A percentile compares a stretch with the other conserved stretches of the same genome.
phyloP scores from a whole-genome alignment of 2,888 invertebrate species.

The Megastigmus dorsalis region DNA sequence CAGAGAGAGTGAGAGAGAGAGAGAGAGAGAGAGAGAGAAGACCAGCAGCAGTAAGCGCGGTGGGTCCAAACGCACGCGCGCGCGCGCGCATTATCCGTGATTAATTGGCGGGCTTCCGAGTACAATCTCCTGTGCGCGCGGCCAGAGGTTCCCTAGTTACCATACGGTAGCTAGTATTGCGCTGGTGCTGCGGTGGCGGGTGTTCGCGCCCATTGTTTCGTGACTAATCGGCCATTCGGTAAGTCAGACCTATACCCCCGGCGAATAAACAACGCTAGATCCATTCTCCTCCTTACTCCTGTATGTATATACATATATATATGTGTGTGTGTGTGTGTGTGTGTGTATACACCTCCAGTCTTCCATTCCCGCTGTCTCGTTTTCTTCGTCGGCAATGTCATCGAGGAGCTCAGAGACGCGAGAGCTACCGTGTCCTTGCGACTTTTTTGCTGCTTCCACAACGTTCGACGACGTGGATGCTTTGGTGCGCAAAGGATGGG shows the following conservation, averaged over 20 bases:
- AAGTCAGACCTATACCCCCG: slow-evolving; percentile 36
- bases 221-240: slow-evolving; percentile 70
- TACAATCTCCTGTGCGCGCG: slow-evolving; percentile 54
- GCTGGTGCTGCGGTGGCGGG: slow-evolving; percentile 57
- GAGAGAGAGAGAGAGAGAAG: too few species aligned
- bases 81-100: slow-evolving; percentile 65
- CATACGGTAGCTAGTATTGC: slow-evolving; percentile 54
- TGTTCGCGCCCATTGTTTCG: slow-evolving; percentile 62
- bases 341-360: too few species aligned
- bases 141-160: not conserved
- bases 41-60: not conserved
- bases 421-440: not conserved
- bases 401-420: too few species aligned
- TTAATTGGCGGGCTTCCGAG: slow-evolving; percentile 70
- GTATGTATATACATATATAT: too few species aligned
- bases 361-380: not conserved
- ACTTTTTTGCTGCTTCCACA: too few species aligned
- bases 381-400: not conserved
- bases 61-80: too few species aligned
- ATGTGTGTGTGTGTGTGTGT: too few species aligned
- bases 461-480: too few species aligned
- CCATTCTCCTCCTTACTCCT: not conserved
- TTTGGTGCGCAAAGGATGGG: too few species aligned
- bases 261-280: slow-evolving; percentile 6
- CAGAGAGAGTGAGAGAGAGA: too few species aligned